These are phyloP conservation scores for Choloepus hoffmanni DNA, from an alignment of 2,113 vertebrate species.

Conservation along the genomic window DNA sequence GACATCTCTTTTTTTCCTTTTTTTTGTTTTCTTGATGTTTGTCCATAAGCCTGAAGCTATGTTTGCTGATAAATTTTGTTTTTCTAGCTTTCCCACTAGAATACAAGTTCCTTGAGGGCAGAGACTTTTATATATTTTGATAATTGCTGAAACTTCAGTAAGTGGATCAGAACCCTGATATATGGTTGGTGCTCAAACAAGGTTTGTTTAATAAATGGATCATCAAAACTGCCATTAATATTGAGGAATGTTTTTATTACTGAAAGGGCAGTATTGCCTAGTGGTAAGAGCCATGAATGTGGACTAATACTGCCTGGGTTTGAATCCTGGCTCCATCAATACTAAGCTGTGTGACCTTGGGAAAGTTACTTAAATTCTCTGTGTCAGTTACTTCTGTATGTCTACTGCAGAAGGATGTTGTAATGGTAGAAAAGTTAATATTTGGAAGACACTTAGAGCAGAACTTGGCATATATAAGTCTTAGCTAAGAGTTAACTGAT, in stretches of 20 bases:
- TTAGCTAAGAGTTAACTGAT: neutral
- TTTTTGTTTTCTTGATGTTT: constrained; percentile 5
- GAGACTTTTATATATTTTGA: neutral
- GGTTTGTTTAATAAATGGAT: neutral
- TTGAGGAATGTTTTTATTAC: neutral
- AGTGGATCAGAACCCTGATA: neutral
- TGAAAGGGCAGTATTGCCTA: neutral
- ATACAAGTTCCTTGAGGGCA: neutral
- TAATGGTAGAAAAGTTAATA: neutral
- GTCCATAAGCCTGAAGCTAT: neutral
- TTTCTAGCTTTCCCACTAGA: neutral
- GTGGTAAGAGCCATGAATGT: neutral
- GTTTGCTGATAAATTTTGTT: neutral
- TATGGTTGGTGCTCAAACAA: neutral
- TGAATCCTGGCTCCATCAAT: neutral
- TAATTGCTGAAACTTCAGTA: neutral
- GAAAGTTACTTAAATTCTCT: neutral
- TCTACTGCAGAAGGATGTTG: neutral
- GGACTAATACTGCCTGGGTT: neutral
- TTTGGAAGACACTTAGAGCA: neutral
- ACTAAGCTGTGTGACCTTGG: too few species aligned
- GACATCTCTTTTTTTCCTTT: neutral
- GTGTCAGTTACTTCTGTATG: neutral
- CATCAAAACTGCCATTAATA: neutral
- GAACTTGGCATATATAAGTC: neutral